Percentiles rank a stretch among this genome's conserved stretches.
Conservation (phyloP, 2,113 vertebrate genomes). For the Alaudala cheleensis region DNA sequence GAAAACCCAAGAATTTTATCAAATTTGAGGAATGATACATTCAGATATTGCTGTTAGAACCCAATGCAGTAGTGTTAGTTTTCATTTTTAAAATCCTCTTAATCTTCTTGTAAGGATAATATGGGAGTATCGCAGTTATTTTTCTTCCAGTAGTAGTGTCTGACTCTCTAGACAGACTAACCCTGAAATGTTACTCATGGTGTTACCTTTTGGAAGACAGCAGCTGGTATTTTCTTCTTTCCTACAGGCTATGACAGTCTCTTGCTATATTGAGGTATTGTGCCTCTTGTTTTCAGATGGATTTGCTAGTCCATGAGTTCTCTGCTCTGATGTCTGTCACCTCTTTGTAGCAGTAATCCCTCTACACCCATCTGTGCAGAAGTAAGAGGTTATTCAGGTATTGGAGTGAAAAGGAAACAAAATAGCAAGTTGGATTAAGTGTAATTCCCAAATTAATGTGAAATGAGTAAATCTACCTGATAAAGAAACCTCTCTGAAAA, state of each 20-base stretch:
- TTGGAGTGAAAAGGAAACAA: neutral
- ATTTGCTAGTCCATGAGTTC: neutral
- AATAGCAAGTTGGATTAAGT: neutral
- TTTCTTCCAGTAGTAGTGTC: neutral
- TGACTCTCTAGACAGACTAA: neutral
- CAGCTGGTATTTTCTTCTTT: slow-evolving; percentile 18
- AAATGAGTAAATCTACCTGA: neutral
- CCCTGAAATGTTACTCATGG: neutral
- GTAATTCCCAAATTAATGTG: neutral
- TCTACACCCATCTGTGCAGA: neutral
- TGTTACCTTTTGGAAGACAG: neutral
- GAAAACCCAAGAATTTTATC: neutral
- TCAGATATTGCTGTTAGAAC: neutral
- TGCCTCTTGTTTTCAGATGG: neutral
- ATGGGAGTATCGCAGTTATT: neutral
- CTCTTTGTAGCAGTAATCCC: neutral
- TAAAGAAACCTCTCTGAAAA: neutral
- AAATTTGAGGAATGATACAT: neutral
- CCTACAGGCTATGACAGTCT: neutral
- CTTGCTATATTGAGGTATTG: neutral
- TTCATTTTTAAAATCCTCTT: neutral
- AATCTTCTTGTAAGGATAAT: neutral
- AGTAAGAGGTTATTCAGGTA: neutral
- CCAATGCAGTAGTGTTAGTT: neutral
- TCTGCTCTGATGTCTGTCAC: neutral